phyloP scores from a whole-genome alignment of 2,888 invertebrate species.

The Urechis unicinctus region DNA sequence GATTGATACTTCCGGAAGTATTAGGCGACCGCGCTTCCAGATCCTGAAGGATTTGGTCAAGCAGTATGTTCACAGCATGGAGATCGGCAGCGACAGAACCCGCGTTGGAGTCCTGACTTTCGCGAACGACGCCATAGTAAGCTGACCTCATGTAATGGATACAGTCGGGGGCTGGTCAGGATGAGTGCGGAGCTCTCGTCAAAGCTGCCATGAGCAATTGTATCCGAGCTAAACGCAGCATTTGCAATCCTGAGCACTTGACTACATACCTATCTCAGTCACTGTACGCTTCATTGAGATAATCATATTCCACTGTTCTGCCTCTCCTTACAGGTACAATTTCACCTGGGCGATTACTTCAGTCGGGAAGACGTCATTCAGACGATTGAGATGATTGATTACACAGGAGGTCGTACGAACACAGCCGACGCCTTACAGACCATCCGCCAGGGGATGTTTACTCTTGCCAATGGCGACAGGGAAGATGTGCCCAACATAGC shows the following conservation, averaged over 20 bases:
- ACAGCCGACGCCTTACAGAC: neutral
- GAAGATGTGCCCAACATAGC: neutral
- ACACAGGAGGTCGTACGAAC: slow-evolving; percentile 9
- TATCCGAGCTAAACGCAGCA: too few species aligned
- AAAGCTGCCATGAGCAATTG: too few species aligned
- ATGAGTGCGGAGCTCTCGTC: too few species aligned
- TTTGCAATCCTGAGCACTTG: too few species aligned
- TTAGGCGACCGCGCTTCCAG: slow-evolving; percentile 15
- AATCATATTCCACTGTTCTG: too few species aligned
- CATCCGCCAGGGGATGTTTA: neutral
- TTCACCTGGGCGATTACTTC: neutral
- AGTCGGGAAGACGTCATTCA: slow-evolving; percentile 13
- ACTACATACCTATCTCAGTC: too few species aligned
- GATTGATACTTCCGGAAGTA: slow-evolving; percentile 19
- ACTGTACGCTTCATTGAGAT: too few species aligned
- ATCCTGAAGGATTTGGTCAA: slow-evolving; percentile 10
- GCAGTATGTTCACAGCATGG: slow-evolving; percentile 8
- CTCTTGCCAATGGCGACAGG: neutral
- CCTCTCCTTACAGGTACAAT: too few species aligned
- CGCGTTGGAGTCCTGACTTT: slow-evolving; percentile 1
- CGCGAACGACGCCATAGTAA: neutral
- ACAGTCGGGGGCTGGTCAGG: too few species aligned
- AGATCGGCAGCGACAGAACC: slow-evolving; percentile 7
- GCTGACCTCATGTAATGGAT: too few species aligned
- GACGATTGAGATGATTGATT: slow-evolving; percentile 4